These are phyloP conservation scores for Acrobasis consociella DNA, from an alignment of 2,888 invertebrate species.

Conservation along the genomic window DNA sequence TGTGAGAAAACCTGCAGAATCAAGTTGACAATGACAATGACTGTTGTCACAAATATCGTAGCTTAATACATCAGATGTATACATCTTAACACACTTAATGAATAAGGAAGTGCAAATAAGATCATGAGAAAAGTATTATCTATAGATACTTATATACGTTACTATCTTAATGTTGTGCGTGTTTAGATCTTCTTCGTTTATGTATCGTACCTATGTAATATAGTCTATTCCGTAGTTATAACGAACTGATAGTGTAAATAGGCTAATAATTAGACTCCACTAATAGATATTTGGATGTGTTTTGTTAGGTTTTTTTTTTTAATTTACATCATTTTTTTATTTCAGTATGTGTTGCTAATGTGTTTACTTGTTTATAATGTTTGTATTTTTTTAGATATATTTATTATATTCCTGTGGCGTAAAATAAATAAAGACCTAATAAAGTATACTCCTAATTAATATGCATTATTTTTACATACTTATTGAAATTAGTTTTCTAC, in stretches of 20 bases:
- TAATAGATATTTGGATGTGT: constrained; percentile 11
- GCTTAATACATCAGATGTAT: too few relatives aligned
- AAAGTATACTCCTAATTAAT: not conserved
- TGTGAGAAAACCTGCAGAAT: too few relatives aligned
- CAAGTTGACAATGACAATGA: too few relatives aligned
- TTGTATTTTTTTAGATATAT: too few relatives aligned
- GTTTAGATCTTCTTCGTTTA: constrained; percentile 51
- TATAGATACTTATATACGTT: constrained; percentile 37
- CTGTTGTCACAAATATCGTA: too few relatives aligned
- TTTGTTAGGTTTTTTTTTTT: too few relatives aligned
- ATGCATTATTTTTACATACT: not conserved
- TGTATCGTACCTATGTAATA: constrained; percentile 42
- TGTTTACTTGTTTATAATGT: too few relatives aligned
- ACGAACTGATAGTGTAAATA: constrained; percentile 58
- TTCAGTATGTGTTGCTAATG: not conserved
- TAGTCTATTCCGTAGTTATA: constrained; percentile 46
- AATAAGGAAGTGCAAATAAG: too few relatives aligned
- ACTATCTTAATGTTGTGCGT: constrained; percentile 63
- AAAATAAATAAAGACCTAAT: not conserved
- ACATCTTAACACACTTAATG: too few relatives aligned
- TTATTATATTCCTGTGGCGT: not conserved
- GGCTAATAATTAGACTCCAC: constrained; percentile 26
- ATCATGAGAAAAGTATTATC: constrained; percentile 40
- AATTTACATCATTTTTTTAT: not conserved
- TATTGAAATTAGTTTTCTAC: not conserved